Base-by-base conservation (phyloP, 2,797 vertebrate genomes). In the Kryptolebias ocellatus region DNA sequence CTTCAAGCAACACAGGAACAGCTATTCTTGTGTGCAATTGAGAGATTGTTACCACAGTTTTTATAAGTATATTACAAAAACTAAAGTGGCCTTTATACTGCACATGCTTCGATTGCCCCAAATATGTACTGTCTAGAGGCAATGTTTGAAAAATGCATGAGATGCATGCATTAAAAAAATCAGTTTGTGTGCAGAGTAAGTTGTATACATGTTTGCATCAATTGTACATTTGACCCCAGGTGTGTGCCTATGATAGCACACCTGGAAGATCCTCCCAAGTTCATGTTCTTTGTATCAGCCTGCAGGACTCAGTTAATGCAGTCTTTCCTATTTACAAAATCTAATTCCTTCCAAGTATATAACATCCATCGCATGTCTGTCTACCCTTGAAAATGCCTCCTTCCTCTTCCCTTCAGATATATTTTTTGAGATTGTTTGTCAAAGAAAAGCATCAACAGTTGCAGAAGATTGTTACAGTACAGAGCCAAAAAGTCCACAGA, bases 401-500 rank as follows among this genome's bases (percentile, higher is more conserved):
- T 42, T 42, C 39, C 11, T n/a, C 45, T 28, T 31, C 18, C 17
- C 5, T 47, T 4, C 28, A 7, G 12, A 46, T 46, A 24, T 27
- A n/a, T 14, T 53, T 39, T 17, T 37, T 27, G 3, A 29, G 15
- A 51, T 45, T 59, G 4, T 63, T 34, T 67, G 7, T n/a, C 34
- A 16, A 47, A 57, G 17, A 42, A 47, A 49, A 64, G 8, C 5
- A 31, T 42, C n/a, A 66, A 5, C 24, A 27, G 6, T 54, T 9
- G 1, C 17, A 0, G 18, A 10, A 61, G 47, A 46, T 51, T 71
- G 4, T 37, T 55, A 6, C 39, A 60, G 27, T 44, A 47, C 15
- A 28, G 39, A 60, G 16, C n/a, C 14, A 15, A 45, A 34, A 56
- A 2, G 20, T 53, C 49, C 17, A 10, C 62, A 59, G 60, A 69